Evolutionary conservation across 2,888 invertebrate genomes (phyloP).

Genomic region (Diaperis boleti): DNA sequence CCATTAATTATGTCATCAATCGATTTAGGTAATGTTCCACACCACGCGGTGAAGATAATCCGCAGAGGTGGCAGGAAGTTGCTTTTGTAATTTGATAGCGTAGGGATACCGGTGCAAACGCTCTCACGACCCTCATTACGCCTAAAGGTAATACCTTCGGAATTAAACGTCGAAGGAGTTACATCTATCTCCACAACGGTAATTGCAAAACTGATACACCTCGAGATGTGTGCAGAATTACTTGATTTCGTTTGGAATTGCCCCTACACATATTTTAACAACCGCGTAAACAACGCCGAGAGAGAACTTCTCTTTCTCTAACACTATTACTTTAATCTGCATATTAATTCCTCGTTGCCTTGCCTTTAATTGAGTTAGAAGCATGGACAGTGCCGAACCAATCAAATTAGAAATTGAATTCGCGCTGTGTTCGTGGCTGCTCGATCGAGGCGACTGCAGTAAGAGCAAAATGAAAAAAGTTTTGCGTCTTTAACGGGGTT

Average conservation of each 20-base stretch:
- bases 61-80: conserved; percentile 8
- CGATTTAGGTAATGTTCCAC: conserved; percentile 1
- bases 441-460: neutral
- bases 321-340: conserved; percentile 25
- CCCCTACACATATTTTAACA: neutral
- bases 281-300: neutral
- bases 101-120: conserved; percentile 8
- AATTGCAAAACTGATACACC: conserved; percentile 2
- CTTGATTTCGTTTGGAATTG: neutral
- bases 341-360: conserved; percentile 30
- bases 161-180: conserved; percentile 8
- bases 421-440: neutral
- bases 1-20: conserved; percentile 26
- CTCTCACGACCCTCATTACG: conserved; percentile 12
- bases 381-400: conserved; percentile 11
- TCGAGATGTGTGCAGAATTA: neutral
- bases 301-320: conserved; percentile 1
- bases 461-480: neutral
- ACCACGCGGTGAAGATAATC: conserved; percentile 9
- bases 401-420: conserved; percentile 23
- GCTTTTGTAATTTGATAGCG: conserved; percentile 15
- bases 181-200: conserved; percentile 7
- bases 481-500: neutral
- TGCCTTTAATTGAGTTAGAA: conserved; percentile 19
- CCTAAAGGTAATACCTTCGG: neutral